phyloP scores from a whole-genome alignment of 2,797 vertebrate species.

The Crypturellus tataupa region DNA sequence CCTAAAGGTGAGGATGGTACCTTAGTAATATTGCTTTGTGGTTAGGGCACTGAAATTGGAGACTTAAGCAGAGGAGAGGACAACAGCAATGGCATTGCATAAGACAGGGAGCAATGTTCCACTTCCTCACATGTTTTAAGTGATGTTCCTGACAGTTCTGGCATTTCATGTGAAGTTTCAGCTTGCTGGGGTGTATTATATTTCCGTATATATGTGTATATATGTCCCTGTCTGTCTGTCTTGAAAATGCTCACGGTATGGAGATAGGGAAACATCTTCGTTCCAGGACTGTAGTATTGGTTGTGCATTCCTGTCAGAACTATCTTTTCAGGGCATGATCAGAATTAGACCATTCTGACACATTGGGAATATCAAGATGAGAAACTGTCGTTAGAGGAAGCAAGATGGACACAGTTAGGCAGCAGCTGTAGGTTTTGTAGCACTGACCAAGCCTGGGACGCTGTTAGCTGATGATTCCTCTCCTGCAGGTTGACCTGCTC shows the following conservation, averaged over 20 bases:
- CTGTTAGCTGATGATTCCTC: background rate
- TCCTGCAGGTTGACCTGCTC: background rate
- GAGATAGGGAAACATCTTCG: background rate
- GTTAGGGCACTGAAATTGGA: background rate
- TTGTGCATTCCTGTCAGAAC: background rate
- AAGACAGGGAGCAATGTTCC: background rate
- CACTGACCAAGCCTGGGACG: background rate
- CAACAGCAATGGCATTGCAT: background rate
- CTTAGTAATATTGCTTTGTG: background rate
- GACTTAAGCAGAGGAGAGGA: background rate
- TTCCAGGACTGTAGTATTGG: background rate
- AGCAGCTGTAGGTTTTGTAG: background rate
- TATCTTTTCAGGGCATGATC: background rate
- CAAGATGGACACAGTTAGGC: background rate
- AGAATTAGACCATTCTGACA: background rate
- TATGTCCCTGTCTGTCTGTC: background rate
- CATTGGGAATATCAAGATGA: background rate
- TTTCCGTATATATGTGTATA: background rate
- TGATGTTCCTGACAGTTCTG: background rate
- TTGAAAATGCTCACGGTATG: background rate
- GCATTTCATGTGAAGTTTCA: background rate
- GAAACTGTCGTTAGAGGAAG: background rate
- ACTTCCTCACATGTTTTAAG: background rate
- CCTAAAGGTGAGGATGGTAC: background rate
- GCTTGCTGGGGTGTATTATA: background rate